Evolutionary conservation across 2,888 invertebrate species (phyloP), one percentile per base, ranked within the genome.

Genomic region (Gastrophysa polygoni): DNA sequence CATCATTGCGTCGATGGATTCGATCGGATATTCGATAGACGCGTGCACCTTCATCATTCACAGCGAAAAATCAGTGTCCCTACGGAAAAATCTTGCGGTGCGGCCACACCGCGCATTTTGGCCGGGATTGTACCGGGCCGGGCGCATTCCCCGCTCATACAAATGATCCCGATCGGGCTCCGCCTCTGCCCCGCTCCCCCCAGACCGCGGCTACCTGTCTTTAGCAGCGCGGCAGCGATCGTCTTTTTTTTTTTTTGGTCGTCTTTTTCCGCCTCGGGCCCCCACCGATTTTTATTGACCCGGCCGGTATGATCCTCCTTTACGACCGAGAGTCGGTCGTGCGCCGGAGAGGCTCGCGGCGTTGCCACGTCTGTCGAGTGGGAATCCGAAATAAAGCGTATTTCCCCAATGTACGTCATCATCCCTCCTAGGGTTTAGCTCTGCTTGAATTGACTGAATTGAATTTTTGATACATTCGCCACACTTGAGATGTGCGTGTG

Each of bases 121-220:
- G 71, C 71, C 70, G 71, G 71, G 80, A 80, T 75, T 80, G 80
- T 81, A 81, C 81, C 78, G 78, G 80, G 77, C 73, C 78, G 78
- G 80, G 79, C 81, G 80, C 81, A 82, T 81, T 81, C 82, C 81
- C 81, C 81, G 75, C 78, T 80, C 81, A 83, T 82, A 82, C 81
- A 81, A 80, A 80, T 83, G 82, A 83, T 81, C 80, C 80, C 78
- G 72, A 76, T 78, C 74, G 75, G 78, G 78, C 76, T 76, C 76
- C 71, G 66, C 73, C 73, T 71, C 68, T 70, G 64, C 69, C 75
- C 75, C 75, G 71, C 70, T 71, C 66, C 71, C 67, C 73, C 71
- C 72, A 71, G 47, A 72, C 70, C 73, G 72, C 78, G 74, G 81
- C 82, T 82, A 81, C 82, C 82, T 80, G 81, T 82, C 81, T 82